These are phyloP conservation scores for Drosophila kambysellisi DNA, from an alignment of 2,888 invertebrate species.

Conservation along the genomic window DNA sequence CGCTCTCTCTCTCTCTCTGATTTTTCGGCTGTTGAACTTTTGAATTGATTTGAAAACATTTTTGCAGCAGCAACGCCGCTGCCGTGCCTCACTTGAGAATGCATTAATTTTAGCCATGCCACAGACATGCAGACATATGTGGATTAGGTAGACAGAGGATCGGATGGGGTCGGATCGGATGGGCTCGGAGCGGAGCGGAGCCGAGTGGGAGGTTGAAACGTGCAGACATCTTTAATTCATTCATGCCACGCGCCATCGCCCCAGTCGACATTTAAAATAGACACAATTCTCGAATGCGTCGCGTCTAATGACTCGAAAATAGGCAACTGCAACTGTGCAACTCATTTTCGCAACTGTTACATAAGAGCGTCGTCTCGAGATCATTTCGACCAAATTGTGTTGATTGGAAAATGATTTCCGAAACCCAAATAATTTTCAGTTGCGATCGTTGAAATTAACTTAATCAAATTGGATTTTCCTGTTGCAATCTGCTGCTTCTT, in stretches of 20 bases:
- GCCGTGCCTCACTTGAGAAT: constrained; percentile 47
- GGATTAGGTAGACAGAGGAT: constrained; percentile 34
- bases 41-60: constrained; percentile 59
- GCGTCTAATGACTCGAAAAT: constrained; percentile 17
- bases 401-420: too few relatives aligned
- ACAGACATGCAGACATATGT: constrained; percentile 21
- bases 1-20: neutral
- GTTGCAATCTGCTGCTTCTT: neutral
- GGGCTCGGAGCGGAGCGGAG: neutral
- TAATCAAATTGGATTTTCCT: neutral
- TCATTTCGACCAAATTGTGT: neutral
- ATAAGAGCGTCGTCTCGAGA: neutral
- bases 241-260: constrained; percentile 59
- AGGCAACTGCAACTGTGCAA: constrained; percentile 22
- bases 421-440: neutral
- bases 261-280: constrained; percentile 64
- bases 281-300: constrained; percentile 8
- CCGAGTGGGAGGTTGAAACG: neutral
- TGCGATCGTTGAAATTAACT: neutral
- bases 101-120: constrained; percentile 65
- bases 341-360: constrained; percentile 10
- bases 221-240: constrained; percentile 49
- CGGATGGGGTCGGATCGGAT: neutral
- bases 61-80: constrained; percentile 22
- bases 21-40: constrained; percentile 70